Evolutionary conservation across 2,888 invertebrate genomes (phyloP), one percentile per base, ranked within the genome.

Genomic region (Synergus itoensis): DNA sequence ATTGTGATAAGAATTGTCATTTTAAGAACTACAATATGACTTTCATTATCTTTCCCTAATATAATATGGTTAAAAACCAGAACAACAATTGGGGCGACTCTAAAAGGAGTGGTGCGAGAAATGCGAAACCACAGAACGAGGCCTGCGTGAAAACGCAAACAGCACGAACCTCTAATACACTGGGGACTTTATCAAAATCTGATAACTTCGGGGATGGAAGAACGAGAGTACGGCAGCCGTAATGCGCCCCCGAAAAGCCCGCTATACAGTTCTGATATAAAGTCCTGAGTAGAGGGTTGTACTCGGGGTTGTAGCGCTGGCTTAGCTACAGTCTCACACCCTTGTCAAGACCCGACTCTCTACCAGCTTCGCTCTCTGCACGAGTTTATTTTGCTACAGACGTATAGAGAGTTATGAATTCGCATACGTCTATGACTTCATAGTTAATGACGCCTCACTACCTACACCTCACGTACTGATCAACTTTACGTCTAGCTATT

Each of bases 111-210:
- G 48, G 62, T 63, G 21, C 77, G 45, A 62, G 57, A 75, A 53
- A 28, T 83, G 4, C 4, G 21, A 60, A 60, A 60, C 60, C 60
- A 21, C 60, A 21, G 12, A 60, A 86, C 84, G 81, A 84, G 87
- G 86, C 84, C 84, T 83, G 85, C 87, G 86, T 86, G 85, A 86
- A 88, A 87, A 87, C 86, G 85, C 85, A 89, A 88, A 87, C 87
- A 86, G 83, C 80, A 81, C 82, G 81, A 79, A 48, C 78, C 86
- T 87, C 84, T 84, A 85, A 89, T 88, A 89, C 89, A 86, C 87
- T 83, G 21, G 80, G 76, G 82, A 84, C 79, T 83, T 85, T 84
- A 85, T 84, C 82, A 85, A 85, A 86, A 84, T 84, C 84, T 83
- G 82, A 84, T 84, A 86, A 84, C 81, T 75, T 65, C 62, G 80